Evolutionary conservation across 2,888 invertebrate genomes (phyloP), one percentile per base, ranked within the genome.

Genomic region (Rhabditophanes sp.): DNA sequence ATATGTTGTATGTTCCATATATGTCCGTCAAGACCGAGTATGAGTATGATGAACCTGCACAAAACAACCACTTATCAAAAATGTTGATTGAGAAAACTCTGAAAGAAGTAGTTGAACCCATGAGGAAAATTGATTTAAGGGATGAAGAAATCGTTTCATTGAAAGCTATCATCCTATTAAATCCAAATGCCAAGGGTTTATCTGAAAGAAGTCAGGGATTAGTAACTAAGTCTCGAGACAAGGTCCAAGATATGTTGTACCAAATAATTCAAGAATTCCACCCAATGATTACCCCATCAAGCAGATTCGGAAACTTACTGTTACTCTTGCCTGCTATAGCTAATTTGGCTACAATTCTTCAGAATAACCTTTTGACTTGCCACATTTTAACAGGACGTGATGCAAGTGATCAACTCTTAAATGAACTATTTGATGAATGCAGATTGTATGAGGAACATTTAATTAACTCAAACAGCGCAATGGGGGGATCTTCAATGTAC

Each of bases 91-190:
- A 59, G 35, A 42, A 61, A 18, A 62, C 57, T 3, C 37, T 61
- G 18, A 60, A 61, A 38, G 61, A 61, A 30, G 35, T 61, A 35
- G 61, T 61, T 2, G 46, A 44, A 2, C 61, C 61, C 9, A 25
- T 61, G 37, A 34, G 61, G 25, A 57, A 55, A 33, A 33, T 61
- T 32, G 52, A 54, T 27, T 41, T 61, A 30, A 49, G 50, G 15
- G 61, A 61, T 16, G 61, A 61, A 26, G 61, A 61, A 36, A 55
- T 61, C 12, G 61, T 61, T 9, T 55, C 61, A 3, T 37, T 61
- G 9, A 62, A 61, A 35, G 56, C 61, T 1, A 62, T 62, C 25
- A 61, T 61, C 29, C 56, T 56, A 21, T 42, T 61, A 20, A 56
- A 61, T 50, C 61, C 57, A 17, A 60, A 58, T 37, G 44, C 61